Conservation (phyloP, 1,140 invertebrate genomes). For the Drosophila virilis region DNA sequence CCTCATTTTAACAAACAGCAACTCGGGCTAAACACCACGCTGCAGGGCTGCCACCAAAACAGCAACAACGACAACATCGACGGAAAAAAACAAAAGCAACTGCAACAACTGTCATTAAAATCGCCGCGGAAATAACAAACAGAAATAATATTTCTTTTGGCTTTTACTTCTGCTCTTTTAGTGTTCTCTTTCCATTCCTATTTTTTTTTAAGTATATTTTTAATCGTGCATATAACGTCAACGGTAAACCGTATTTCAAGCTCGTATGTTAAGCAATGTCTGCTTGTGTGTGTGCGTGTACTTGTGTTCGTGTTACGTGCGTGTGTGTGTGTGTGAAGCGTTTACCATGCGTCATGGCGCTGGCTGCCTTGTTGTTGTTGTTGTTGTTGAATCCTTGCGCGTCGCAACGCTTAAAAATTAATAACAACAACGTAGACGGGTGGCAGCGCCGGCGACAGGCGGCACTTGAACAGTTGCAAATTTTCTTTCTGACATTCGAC, state of each 20-base stretch:
- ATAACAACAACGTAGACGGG: constrained; percentile 56
- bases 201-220: constrained; percentile 43
- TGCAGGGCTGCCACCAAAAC: constrained; percentile 21
- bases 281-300: constrained; percentile 22
- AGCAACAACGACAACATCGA: constrained; percentile 15
- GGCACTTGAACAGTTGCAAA: constrained; percentile 48
- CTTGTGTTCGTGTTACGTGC: no score
- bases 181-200: constrained; percentile 41
- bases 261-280: background rate
- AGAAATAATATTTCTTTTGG: constrained; percentile 62
- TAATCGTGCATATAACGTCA: constrained; percentile 68
- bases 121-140: constrained; percentile 39
- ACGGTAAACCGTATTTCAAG: constrained; percentile 15
- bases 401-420: constrained; percentile 67
- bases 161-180: constrained; percentile 54
- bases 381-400: constrained; percentile 39
- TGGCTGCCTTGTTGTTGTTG: constrained; percentile 39
- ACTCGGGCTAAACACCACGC: constrained; percentile 15
- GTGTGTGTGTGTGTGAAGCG: constrained; percentile 40
- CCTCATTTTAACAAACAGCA: constrained; percentile 55
- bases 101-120: constrained; percentile 53
- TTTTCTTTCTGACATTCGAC: constrained; percentile 47
- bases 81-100: constrained; percentile 36
- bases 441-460: constrained; percentile 6
- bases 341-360: constrained; percentile 29